Evolutionary conservation across 1,140 invertebrate genomes (phyloP), one percentile per base, ranked within the genome.

Genomic region (Drosophila nigromelanica): DNA sequence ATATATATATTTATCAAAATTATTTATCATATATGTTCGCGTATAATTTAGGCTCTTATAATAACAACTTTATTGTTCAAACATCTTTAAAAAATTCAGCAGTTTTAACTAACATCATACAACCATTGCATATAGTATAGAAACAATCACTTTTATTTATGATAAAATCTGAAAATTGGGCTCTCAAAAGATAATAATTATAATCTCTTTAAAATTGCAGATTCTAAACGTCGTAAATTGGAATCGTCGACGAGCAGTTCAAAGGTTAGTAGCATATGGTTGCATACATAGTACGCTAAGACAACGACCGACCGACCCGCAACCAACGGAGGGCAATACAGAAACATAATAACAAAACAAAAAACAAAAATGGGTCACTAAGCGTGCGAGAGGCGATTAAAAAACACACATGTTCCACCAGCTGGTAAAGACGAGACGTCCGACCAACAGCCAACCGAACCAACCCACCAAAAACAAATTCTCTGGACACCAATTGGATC

Each of bases 211-310:
- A 3, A 67, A 93, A 93, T 92, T 30, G 18, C 92, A 95, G 95
- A 97, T 92, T 93, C 94, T 76, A 97, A 97, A 93, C 94, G 96
- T 92, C 94, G 96, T 93, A 97, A 96, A 94, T 83, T 96, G 91
- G 96, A 97, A 91, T 93, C 92, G 89, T 93, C 92, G 90, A 93
- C 92, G 91, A 93, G 92, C 91, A 93, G 94, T 89, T 94, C 94
- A 92, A 97, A 97, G 95, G 96, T 96, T 94, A 94, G 94, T 95
- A 95, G 94, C 92, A 92, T 93, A 74, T 90, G 80, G 77, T 76
- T 79, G 89, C 85, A 91, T 78, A 69, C 80, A 69, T 90, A 80
- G 75, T 91, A 82, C 73, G 78, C 70, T 90, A 90, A 90, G 87
- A 85, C 70, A 80, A 75, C 83, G 73, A 73, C 78, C 48, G 45